phyloP scores from a whole-genome alignment of 2,888 invertebrate genomes.

The Pristionchus entomophagus region DNA sequence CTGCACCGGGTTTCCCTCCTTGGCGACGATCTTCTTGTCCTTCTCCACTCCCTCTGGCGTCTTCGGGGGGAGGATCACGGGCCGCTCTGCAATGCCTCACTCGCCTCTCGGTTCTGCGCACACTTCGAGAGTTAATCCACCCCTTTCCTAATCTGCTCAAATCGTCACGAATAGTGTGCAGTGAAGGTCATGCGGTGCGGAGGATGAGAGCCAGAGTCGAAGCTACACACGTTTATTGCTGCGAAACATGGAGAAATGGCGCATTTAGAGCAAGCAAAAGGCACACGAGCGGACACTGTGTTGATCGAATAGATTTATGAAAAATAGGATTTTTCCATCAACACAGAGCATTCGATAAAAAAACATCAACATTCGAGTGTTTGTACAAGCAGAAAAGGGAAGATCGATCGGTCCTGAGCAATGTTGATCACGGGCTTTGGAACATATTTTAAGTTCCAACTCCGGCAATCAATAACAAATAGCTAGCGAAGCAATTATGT shows the following conservation, averaged over 20 bases:
- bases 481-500: constrained; percentile 29
- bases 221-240: constrained; percentile 13
- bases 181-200: constrained; percentile 10
- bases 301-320: too few species aligned
- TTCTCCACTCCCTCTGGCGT: background rate
- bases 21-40: constrained; percentile 49
- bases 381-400: background rate
- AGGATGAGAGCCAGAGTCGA: background rate
- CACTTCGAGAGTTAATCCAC: background rate
- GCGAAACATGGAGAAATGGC: background rate
- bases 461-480: background rate
- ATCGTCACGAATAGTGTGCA: background rate
- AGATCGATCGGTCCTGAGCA: constrained; percentile 27
- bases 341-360: background rate
- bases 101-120: constrained; percentile 37
- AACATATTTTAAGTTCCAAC: background rate
- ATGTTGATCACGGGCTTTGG: background rate
- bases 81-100: constrained; percentile 40
- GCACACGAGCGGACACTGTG: background rate
- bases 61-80: constrained; percentile 26
- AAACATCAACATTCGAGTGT: constrained; percentile 12
- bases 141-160: background rate
- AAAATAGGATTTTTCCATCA: too few species aligned
- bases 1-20: constrained; percentile 60
- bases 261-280: constrained; percentile 16